phyloP scores from a whole-genome alignment of 2,797 vertebrate species.

The Channallabes apus region DNA sequence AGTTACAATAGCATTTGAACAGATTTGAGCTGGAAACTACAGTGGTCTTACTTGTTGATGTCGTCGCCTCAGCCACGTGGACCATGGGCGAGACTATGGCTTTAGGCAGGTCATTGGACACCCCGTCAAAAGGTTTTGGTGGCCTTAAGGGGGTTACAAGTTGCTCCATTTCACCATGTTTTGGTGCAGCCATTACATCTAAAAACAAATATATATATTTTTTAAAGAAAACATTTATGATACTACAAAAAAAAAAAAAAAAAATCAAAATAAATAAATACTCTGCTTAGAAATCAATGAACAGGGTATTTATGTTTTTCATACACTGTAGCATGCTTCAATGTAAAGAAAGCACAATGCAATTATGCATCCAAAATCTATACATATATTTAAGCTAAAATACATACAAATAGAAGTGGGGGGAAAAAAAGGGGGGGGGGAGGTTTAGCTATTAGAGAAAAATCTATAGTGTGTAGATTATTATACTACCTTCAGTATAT shows the following conservation, averaged over 20 bases:
- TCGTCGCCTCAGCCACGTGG: not conserved
- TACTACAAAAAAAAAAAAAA: too few species aligned
- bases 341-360: not conserved
- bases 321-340: not conserved
- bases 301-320: not conserved
- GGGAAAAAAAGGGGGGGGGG: too few species aligned
- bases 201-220: too few species aligned
- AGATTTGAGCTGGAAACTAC: not conserved
- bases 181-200: slow-evolving; percentile 29
- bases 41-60: slow-evolving; percentile 51
- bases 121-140: slow-evolving; percentile 21
- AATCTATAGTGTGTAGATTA: too few species aligned
- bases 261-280: too few species aligned
- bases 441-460: too few species aligned
- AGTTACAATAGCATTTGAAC: too few species aligned
- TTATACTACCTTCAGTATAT: too few species aligned
- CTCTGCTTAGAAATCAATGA: not conserved
- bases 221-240: too few species aligned
- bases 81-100: slow-evolving; percentile 52
- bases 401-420: not conserved
- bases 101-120: slow-evolving; percentile 38
- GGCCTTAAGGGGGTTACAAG: slow-evolving; percentile 59
- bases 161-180: slow-evolving; percentile 7
- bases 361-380: not conserved
- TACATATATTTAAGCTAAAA: not conserved